phyloP scores from a whole-genome alignment of 2,113 vertebrate genomes.

The Jaculus jaculus region DNA sequence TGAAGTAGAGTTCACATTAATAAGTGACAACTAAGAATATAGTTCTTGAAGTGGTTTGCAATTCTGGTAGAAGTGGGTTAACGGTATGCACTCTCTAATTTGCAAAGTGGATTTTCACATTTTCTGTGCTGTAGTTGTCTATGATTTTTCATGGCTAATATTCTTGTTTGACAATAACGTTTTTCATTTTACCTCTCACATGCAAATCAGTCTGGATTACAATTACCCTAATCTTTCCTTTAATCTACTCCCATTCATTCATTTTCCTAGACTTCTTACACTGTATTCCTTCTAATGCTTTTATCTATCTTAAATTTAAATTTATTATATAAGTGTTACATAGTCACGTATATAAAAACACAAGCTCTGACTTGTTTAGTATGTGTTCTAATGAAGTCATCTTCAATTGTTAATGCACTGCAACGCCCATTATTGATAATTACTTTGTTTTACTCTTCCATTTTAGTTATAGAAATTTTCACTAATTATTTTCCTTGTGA shows the following conservation, averaged over 20 bases:
- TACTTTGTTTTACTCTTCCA: neutral
- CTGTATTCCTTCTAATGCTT: neutral
- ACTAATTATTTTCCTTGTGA: neutral
- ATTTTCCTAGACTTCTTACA: neutral
- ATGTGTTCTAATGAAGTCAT: neutral
- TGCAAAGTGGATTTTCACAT: neutral
- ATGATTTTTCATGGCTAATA: neutral
- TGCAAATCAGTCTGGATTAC: neutral
- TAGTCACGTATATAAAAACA: fast-evolving
- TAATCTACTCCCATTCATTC: neutral
- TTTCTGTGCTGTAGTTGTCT: neutral
- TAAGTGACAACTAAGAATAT: neutral
- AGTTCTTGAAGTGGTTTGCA: neutral
- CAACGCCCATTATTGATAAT: neutral
- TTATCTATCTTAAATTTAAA: conserved; percentile 18
- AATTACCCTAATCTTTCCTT: neutral
- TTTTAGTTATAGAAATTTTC: neutral
- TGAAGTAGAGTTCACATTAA: neutral
- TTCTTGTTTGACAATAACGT: neutral
- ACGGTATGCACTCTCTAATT: neutral
- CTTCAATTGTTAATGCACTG: neutral
- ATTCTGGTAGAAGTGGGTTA: neutral
- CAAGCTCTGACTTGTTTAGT: neutral
- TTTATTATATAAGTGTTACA: neutral
- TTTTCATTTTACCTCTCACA: neutral